Evolutionary conservation across 2,113 vertebrate species (phyloP).

Genomic region (Gracilinanus agilis): DNA sequence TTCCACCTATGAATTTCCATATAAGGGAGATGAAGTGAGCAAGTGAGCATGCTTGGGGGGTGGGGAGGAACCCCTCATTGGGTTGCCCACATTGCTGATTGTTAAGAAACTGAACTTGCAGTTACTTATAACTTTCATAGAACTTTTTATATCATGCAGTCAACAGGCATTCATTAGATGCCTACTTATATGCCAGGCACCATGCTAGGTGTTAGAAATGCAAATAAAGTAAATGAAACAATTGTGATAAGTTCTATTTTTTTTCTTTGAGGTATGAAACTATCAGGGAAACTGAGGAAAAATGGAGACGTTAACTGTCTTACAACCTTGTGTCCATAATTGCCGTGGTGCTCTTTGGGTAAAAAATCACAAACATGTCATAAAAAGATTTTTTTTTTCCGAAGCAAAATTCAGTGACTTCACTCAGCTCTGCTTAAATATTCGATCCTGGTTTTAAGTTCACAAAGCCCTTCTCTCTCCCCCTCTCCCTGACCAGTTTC

Average conservation of each 20-base stretch:
- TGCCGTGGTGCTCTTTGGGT: conserved; percentile 57
- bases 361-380: conserved; percentile 79
- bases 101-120: conserved; percentile 34
- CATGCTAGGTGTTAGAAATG: not conserved
- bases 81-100: conserved; percentile 15
- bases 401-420: conserved; percentile 75
- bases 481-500: conserved; percentile 67
- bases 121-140: not conserved
- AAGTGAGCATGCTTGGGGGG: not conserved
- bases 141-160: not conserved
- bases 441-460: conserved; percentile 71
- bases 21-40: no score
- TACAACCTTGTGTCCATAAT: conserved; percentile 53
- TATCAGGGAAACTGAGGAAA: conserved; percentile 32
- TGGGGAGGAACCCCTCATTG: not conserved
- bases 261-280: conserved; percentile 52
- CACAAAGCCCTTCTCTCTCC: conserved; percentile 72
- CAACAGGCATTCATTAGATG: not conserved
- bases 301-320: conserved; percentile 49
- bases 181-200: not conserved
- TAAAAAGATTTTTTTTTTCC: conserved; percentile 79
- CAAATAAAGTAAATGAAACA: not conserved
- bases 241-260: conserved; percentile 49
- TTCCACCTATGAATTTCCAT: not conserved
- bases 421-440: conserved; percentile 60